Percentiles rank a stretch among this genome's conserved stretches.
Conservation (phyloP, 2,113 vertebrate species). For the Prionailurus bengalensis region DNA sequence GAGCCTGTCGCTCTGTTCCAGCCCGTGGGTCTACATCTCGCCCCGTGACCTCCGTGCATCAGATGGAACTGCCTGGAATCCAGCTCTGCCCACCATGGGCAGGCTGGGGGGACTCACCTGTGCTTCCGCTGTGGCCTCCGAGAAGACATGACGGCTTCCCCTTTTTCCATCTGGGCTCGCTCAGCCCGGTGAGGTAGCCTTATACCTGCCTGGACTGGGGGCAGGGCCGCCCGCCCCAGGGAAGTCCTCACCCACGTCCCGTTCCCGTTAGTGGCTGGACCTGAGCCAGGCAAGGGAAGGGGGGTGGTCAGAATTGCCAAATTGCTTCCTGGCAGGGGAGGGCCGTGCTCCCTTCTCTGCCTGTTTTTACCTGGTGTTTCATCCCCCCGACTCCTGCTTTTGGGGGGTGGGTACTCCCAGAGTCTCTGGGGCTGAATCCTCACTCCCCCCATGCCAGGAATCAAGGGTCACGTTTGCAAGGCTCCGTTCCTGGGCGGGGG, state of each 20-base stretch:
- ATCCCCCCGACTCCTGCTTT: not conserved
- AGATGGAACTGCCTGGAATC: accelerated
- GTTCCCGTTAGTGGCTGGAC: not conserved
- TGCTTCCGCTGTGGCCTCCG: not conserved
- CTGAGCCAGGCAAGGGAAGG: too few species aligned
- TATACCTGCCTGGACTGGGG: not conserved
- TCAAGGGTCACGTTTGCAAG: not conserved
- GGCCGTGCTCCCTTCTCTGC: not conserved
- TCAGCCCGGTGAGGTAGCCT: not conserved
- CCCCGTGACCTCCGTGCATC: not conserved
- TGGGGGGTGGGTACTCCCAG: not conserved
- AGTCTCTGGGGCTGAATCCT: not conserved
- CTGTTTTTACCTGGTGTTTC: not conserved
- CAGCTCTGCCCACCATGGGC: accelerated
- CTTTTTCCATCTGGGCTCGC: not conserved
- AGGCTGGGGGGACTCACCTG: slow-evolving; percentile 51
- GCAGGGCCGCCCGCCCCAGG: too few species aligned
- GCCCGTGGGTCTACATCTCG: not conserved
- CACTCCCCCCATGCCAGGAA: not conserved
- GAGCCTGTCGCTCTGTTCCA: not conserved
- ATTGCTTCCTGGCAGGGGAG: slow-evolving; percentile 25
- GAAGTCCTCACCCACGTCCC: not conserved
- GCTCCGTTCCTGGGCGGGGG: not conserved
- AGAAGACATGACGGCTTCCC: slow-evolving; percentile 40
- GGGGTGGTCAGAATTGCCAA: slow-evolving; percentile 22